A percentile compares a stretch with the other conserved stretches of the same genome.
phyloP scores from a whole-genome alignment of 2,888 invertebrate genomes.

The Entomobrya multifasciata region DNA sequence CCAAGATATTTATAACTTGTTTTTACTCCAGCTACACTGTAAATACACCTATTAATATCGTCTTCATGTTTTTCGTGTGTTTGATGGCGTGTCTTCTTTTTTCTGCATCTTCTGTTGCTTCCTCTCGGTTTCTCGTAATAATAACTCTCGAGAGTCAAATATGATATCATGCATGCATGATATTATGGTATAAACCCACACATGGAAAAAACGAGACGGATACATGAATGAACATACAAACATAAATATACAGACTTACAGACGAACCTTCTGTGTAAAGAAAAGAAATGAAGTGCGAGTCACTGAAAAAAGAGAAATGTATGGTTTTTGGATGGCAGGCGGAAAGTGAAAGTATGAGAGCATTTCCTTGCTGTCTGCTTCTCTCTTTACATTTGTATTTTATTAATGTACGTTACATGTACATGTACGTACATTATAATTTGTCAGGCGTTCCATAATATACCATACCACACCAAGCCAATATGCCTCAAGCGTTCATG shows the following conservation, averaged over 20 bases:
- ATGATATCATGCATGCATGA: neutral
- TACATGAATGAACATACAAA: neutral
- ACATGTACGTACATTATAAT: no score
- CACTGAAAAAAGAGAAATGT: neutral
- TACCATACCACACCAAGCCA: no score
- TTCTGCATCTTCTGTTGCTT: neutral
- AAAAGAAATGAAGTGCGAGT: neutral
- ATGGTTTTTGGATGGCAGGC: neutral
- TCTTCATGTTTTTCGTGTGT: no score
- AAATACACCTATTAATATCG: neutral
- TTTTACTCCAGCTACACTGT: no score
- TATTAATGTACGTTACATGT: neutral
- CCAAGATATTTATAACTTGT: no score
- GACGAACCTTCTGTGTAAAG: neutral
- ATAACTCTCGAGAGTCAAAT: slow-evolving; percentile 3
- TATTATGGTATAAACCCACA: no score
- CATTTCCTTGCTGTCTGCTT: neutral
- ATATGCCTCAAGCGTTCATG: no score
- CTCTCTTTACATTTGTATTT: neutral
- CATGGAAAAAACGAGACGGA: neutral
- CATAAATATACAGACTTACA: neutral
- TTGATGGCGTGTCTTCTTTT: no score
- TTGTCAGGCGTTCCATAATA: no score
- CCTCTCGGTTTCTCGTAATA: neutral
- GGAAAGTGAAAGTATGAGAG: neutral